Evolutionary conservation across 2,888 invertebrate genomes (phyloP).

Genomic region (Melanostoma mellinum): DNA sequence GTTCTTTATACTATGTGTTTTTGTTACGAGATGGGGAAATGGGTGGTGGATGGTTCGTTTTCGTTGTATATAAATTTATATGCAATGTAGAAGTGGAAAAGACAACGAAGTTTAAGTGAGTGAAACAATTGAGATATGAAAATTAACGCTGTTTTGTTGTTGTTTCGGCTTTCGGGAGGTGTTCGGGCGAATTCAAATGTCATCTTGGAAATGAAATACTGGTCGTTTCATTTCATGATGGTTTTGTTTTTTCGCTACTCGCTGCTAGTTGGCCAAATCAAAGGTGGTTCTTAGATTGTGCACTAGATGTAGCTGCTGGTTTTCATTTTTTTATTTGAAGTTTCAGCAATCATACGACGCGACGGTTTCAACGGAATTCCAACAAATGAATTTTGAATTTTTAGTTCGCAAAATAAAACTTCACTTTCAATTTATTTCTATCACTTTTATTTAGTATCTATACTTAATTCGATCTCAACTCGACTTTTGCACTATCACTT

Average conservation of each 20-base stretch:
- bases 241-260: background rate
- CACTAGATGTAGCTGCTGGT: conserved; percentile 5
- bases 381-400: too few species aligned
- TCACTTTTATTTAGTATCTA: too few species aligned
- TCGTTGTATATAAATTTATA: background rate
- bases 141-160: background rate
- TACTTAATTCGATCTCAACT: too few species aligned
- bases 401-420: too few species aligned
- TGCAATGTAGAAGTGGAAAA: conserved; percentile 2
- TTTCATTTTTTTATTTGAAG: too few species aligned
- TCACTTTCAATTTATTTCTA: too few species aligned
- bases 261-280: background rate
- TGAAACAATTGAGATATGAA: conserved; percentile 16
- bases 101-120: conserved; percentile 25
- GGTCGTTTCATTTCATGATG: conserved; percentile 10
- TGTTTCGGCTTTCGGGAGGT: background rate
- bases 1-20: conserved; percentile 24
- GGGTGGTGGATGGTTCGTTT: conserved; percentile 33
- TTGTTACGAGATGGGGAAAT: conserved; percentile 21
- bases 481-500: too few species aligned
- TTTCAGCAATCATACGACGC: too few species aligned
- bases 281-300: background rate
- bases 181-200: conserved; percentile 28
- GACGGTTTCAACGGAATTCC: too few species aligned
- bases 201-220: conserved; percentile 11